Base-by-base conservation (phyloP, 1,140 invertebrate species). In the Thaumetopoea pityocampa region DNA sequence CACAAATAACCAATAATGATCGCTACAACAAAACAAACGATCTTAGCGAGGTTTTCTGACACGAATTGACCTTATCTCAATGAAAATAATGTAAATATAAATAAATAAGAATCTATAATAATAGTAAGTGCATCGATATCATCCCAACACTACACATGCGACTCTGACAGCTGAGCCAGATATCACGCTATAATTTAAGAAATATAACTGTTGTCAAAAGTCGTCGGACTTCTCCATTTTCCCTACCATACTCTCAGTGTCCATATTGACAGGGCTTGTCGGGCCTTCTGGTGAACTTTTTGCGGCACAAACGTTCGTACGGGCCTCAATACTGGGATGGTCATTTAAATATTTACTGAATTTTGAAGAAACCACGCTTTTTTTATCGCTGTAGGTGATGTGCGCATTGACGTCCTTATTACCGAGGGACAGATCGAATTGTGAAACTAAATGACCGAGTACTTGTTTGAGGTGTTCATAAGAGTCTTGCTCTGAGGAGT, bases 381-480 rank as follows among this genome's bases (percentile, higher is more conserved):
- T 18, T 6, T 65, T 42, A 1, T 36, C 44, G 2, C 8, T 36
- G 10, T 58, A 67, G 1, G 42, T 35, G 26, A 53, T 59, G 1
- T 27, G 47, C 5, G 32, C 6, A 3, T 8, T 10, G 2, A 20
- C 27, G 0, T 71, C 69, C 0, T 76, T 73, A 7, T 54, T 56
- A 0, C 65, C 55, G 3, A 82, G 22, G 0, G 67, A 74, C n/a
- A 80, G 16, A 10, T 83, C 74, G 33, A 83, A 80, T 24, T 83
- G 76, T 1, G 70, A 46, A 0, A 76, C 72, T 0, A 83, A 38
- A 24, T 83, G 71, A 8, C 65, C 62, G 0, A 83, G 58, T 2
- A 83, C 72, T 27, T 67, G 66, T 32, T 79, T 81, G 1, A 83
- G 35, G 30, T 80, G 69, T n/a, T 73, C 72, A 19, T 73, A 76